These are phyloP conservation scores for Rhodinocichla rosea DNA, from an alignment of 2,113 vertebrate genomes.

Conservation along the genomic window DNA sequence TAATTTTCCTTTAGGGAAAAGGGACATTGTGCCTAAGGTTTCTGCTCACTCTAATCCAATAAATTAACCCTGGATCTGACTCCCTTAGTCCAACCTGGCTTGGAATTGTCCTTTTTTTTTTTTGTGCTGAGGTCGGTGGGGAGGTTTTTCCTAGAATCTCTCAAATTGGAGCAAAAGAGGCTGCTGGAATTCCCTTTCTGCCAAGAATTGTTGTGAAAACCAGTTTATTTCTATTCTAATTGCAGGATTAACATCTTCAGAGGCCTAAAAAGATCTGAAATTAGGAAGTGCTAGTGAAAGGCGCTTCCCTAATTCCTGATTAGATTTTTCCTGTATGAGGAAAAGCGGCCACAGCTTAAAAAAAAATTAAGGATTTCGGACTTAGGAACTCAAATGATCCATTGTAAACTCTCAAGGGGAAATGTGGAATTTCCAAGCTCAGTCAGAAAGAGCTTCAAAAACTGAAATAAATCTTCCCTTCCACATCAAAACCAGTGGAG, in stretches of 20 bases:
- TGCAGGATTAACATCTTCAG: not conserved
- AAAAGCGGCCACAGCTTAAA: not conserved
- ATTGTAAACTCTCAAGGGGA: not conserved
- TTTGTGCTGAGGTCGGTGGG: not conserved
- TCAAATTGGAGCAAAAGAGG: not conserved
- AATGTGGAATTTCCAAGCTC: not conserved
- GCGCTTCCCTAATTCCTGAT: not conserved
- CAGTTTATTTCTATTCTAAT: not conserved
- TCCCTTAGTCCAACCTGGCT: rapidly evolving
- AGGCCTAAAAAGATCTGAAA: not conserved
- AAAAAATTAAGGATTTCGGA: not conserved
- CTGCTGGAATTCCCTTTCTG: not conserved
- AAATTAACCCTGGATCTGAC: not conserved
- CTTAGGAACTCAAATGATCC: not conserved
- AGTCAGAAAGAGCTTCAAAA: not conserved
- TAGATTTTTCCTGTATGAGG: not conserved
- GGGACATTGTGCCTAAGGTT: rapidly evolving
- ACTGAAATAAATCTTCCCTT: not conserved
- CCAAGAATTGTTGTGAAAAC: not conserved
- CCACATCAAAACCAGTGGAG: not conserved
- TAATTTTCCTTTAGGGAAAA: not conserved
- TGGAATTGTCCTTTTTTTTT: not conserved
- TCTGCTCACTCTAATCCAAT: not conserved
- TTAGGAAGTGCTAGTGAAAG: not conserved
- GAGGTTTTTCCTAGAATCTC: not conserved